Evolutionary conservation across 2,797 vertebrate genomes (phyloP).

Genomic region (Acestrorhynchus altus): DNA sequence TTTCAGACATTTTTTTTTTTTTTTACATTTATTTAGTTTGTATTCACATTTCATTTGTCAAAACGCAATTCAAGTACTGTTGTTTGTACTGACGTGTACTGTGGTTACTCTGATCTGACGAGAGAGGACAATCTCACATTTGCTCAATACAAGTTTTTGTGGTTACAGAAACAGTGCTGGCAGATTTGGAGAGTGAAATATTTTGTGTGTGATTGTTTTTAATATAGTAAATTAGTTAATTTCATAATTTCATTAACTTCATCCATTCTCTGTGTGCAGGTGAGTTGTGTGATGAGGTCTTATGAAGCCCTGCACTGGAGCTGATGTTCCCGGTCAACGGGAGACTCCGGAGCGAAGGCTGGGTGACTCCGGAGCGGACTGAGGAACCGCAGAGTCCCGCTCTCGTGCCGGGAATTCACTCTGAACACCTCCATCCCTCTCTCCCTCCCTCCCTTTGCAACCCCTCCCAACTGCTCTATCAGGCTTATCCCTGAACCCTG

Average conservation of each 20-base stretch:
- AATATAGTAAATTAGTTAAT: background rate
- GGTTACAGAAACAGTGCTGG: background rate
- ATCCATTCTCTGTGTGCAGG: constrained; percentile 54
- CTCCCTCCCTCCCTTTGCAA: constrained; percentile 50
- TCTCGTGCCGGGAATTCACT: constrained; percentile 59
- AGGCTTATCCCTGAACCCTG: constrained; percentile 53
- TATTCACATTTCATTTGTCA: background rate
- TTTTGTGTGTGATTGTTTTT: background rate
- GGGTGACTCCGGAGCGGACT: constrained; percentile 74
- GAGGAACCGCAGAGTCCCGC: constrained; percentile 51
- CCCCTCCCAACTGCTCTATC: constrained; percentile 49
- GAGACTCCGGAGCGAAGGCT: constrained; percentile 71
- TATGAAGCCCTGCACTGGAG: constrained; percentile 75
- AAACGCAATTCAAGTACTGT: too few relatives aligned
- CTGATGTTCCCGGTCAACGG: constrained; percentile 77
- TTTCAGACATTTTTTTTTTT: background rate
- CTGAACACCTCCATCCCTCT: constrained; percentile 54
- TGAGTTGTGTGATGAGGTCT: constrained; percentile 74
- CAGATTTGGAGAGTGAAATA: background rate
- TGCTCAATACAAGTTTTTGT: background rate
- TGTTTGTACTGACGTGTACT: background rate
- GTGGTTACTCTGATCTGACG: background rate
- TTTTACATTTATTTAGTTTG: background rate
- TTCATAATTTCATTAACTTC: background rate
- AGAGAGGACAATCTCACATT: background rate